Conservation (phyloP, 1,140 invertebrate genomes). For the Drosophila insularis region DNA sequence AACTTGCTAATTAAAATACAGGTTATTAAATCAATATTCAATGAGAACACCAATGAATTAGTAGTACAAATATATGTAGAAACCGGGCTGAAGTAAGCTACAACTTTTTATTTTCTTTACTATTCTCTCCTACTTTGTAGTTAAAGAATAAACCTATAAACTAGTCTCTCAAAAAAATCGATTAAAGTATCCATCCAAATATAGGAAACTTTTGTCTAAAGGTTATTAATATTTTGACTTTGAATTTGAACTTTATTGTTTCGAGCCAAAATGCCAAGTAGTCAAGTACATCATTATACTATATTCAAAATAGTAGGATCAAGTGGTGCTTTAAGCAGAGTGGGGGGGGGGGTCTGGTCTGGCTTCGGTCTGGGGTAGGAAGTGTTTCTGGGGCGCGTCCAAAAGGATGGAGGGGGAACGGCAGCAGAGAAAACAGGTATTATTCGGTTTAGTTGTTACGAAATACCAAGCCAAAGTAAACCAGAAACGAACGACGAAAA, state of each 20-base stretch:
- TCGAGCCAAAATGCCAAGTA: conserved; percentile 8
- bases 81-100: background rate
- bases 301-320: no score
- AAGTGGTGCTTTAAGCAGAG: background rate
- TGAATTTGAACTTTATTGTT: conserved; percentile 44
- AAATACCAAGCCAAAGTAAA: conserved; percentile 51
- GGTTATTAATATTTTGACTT: conserved; percentile 30
- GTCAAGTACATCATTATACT: conserved; percentile 15
- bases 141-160: background rate
- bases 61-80: no score
- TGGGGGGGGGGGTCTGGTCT: background rate
- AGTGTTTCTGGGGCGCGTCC: background rate
- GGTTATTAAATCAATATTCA: conserved; percentile 1
- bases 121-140: background rate
- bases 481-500: conserved; percentile 30
- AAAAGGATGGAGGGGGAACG: background rate
- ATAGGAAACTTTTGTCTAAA: conserved; percentile 11
- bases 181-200: conserved; percentile 24
- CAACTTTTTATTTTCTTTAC: no score
- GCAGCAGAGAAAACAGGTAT: conserved; percentile 44
- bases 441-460: conserved; percentile 63
- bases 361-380: background rate
- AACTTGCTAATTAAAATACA: conserved; percentile 1
- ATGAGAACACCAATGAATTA: background rate
- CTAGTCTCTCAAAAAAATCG: conserved; percentile 46